Evolutionary conservation across 2,113 vertebrate species (phyloP).

Genomic region (Vanacampus margaritifer): DNA sequence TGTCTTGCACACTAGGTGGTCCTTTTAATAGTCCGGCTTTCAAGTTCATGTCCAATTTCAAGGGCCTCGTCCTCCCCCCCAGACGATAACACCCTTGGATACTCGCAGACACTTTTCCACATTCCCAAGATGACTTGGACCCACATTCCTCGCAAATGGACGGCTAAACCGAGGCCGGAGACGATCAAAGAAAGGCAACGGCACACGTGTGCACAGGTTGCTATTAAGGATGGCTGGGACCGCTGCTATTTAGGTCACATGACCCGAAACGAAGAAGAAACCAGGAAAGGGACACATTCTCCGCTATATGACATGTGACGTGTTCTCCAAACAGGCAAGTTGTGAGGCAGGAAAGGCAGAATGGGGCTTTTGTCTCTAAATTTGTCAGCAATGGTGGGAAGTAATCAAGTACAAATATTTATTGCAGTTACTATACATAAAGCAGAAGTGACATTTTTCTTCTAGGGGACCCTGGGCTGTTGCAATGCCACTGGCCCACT

Average conservation of each 20-base stretch:
- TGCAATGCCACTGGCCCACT: too few relatives aligned
- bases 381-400: too few relatives aligned
- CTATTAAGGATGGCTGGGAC: conserved; percentile 52
- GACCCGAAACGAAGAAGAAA: conserved; percentile 5
- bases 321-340: too few relatives aligned
- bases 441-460: too few relatives aligned
- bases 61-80: conserved; percentile 12
- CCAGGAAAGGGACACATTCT: conserved; percentile 39
- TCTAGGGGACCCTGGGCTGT: too few relatives aligned
- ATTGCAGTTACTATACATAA: too few relatives aligned
- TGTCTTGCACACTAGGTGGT: conserved; percentile 37
- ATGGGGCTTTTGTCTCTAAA: background rate
- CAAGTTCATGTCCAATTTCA: conserved; percentile 61
- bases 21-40: conserved; percentile 30
- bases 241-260: conserved; percentile 42
- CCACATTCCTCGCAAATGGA: conserved; percentile 71
- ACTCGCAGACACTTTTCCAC: conserved; percentile 56
- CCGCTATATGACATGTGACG: too few relatives aligned
- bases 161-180: conserved; percentile 50
- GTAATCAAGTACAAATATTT: too few relatives aligned
- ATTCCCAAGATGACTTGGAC: conserved; percentile 69
- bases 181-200: conserved; percentile 61
- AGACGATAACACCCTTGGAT: conserved; percentile 43
- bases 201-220: conserved; percentile 48
- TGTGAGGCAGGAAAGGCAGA: conserved; percentile 9